Evolutionary conservation across 1,140 invertebrate species (phyloP), one percentile per base, ranked within the genome.

Genomic region (Tetramorium simillimum): DNA sequence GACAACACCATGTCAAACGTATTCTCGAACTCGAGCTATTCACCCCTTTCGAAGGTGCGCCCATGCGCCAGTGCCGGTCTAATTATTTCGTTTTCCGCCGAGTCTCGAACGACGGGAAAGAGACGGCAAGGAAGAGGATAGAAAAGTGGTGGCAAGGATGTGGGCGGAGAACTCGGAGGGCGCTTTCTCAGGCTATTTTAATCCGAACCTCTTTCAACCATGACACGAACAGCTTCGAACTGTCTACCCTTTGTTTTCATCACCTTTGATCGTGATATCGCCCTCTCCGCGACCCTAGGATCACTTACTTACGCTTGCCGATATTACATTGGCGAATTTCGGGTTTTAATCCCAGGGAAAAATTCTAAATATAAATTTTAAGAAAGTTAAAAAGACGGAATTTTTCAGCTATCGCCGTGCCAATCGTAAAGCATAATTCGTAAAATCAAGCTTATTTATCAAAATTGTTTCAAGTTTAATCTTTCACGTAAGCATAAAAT

Each of bases 11-110:
- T 18, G 53, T 84, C 69, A 40, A 84, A 84, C 53, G 67, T 84
- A 84, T 84, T 84, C 69, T 73, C 80, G 67, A 60, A 73, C 53
- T 75, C 80, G 53, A 73, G 80, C 40, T 75, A 60, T 84, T 84
- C 80, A 84, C 53, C 69, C 53, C 67, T 82, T 82, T 82, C 53
- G 69, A 43, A 75, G 24, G 53, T 75, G n/a, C 21, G 40, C 67
- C n/a, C 80, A 37, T 14, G 53, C 69, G 46, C 24, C 78, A n/a
- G 51, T 82, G 53, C 24, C 56, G 18, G 53, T 84, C 69, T 84
- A 84, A 84, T 84, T 84, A 84, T 84, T 84, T 84, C 69, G 69
- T 84, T 84, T 84, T 60, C 80, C 69, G n/a, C n/a, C n/a, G 16
- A n/a, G 18, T 16, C 16, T 12, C 18, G 40, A 14, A 46, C 24